phyloP scores from a whole-genome alignment of 2,888 invertebrate species.

The Eupithecia vulgata region DNA sequence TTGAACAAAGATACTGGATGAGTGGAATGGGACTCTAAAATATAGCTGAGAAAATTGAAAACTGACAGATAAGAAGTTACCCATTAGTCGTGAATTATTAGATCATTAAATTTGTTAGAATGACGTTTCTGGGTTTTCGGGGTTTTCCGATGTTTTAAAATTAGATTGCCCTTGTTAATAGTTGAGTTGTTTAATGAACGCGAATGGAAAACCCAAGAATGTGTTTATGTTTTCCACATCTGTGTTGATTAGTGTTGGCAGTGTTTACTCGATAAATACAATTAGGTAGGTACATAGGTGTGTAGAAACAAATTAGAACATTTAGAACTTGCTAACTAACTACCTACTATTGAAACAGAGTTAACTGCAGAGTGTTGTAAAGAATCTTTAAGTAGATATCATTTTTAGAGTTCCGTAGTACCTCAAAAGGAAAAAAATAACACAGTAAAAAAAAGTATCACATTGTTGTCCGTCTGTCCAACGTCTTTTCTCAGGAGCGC shows the following conservation, averaged over 20 bases:
- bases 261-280: neutral
- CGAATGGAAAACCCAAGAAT: constrained; percentile 20
- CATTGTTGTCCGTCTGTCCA: too few species aligned
- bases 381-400: neutral
- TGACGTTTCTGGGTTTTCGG: constrained; percentile 20
- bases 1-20: too few species aligned
- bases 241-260: neutral
- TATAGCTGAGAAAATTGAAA: too few species aligned
- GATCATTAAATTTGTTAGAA: neutral
- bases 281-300: too few species aligned
- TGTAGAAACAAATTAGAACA: neutral
- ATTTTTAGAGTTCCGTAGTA: too few species aligned
- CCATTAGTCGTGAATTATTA: neutral
- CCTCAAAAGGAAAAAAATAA: too few species aligned
- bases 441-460: too few species aligned
- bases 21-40: too few species aligned
- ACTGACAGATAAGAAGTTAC: neutral
- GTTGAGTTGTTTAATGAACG: constrained; percentile 6
- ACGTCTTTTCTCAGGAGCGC: too few species aligned
- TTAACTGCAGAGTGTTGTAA: neutral
- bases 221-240: neutral
- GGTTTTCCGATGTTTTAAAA: constrained; percentile 20
- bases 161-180: neutral
- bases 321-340: neutral
- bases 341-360: neutral